A percentile compares a stretch with the other conserved stretches of the same genome.
These are phyloP conservation scores for Dinomys branickii DNA, from an alignment of 2,113 vertebrate genomes.

Conservation along the genomic window DNA sequence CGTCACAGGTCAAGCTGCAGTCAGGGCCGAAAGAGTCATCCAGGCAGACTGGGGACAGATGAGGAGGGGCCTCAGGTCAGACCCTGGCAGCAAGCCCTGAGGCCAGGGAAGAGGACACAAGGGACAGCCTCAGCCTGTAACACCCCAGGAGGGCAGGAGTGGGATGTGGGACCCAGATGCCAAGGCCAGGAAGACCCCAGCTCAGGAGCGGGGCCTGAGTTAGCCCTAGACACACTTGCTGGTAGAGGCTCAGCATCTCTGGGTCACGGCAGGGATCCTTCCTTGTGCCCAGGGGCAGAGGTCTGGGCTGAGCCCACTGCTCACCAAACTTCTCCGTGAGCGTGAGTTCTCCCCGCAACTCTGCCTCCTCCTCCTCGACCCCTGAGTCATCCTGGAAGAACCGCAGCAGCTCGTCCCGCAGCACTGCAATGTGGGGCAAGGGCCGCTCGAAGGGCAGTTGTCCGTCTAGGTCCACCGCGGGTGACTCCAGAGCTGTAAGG, in stretches of 20 bases:
- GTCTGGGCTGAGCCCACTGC: not conserved
- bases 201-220: not conserved
- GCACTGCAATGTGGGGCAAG: conserved; percentile 87
- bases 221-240: rapidly evolving
- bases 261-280: rapidly evolving
- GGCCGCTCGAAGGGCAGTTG: conserved; percentile 82
- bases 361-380: conserved; percentile 89
- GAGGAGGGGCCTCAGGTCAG: not conserved
- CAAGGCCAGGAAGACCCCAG: not conserved
- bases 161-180: rapidly evolving
- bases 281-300: rapidly evolving
- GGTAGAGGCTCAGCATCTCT: not conserved
- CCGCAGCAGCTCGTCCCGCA: conserved; percentile 87
- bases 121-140: rapidly evolving
- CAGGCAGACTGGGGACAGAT: conserved; percentile 91
- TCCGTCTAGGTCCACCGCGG: conserved; percentile 85
- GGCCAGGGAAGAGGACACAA: not conserved
- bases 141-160: rapidly evolving
- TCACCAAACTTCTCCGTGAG: conserved; percentile 93
- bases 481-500: conserved; percentile 85
- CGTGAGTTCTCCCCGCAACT: conserved; percentile 92
- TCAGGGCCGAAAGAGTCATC: conserved; percentile 92
- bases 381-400: conserved; percentile 88
- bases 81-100: not conserved
- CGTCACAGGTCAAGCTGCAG: conserved; percentile 95